phyloP scores from a whole-genome alignment of 2,113 vertebrate genomes.

The Taurulus bubalis region DNA sequence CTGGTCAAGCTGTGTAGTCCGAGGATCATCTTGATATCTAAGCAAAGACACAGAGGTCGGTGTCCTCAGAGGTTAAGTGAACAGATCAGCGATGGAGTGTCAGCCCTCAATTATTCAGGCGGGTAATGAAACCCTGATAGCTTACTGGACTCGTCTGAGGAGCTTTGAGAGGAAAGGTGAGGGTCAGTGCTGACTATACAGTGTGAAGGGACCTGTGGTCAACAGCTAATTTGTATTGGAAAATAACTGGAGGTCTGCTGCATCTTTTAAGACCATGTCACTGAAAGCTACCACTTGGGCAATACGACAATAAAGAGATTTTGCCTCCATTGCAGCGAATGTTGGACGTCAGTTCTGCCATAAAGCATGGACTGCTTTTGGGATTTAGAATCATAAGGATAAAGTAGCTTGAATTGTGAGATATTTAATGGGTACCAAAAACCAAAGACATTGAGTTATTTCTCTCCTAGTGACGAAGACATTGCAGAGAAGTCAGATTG shows the following conservation, averaged over 20 bases:
- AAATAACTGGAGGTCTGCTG: background rate
- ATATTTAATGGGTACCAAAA: background rate
- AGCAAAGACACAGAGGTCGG: slow-evolving; percentile 38
- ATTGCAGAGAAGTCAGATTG: slow-evolving; percentile 50
- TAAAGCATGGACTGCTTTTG: background rate
- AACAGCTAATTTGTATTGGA: slow-evolving; percentile 4
- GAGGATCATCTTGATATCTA: slow-evolving; percentile 24
- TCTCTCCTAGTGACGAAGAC: background rate
- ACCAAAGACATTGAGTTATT: background rate
- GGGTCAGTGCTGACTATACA: slow-evolving; percentile 8
- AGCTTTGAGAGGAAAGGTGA: slow-evolving; percentile 3
- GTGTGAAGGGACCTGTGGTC: background rate
- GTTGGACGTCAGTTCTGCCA: background rate
- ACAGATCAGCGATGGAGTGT: slow-evolving; percentile 56
- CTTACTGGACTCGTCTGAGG: slow-evolving; percentile 35
- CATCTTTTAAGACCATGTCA: background rate
- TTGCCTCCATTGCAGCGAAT: background rate
- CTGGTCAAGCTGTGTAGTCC: background rate
- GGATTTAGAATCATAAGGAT: background rate
- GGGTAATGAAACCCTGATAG: slow-evolving; percentile 58
- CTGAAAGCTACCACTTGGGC: background rate
- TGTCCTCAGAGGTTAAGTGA: slow-evolving; percentile 60
- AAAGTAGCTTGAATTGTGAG: background rate
- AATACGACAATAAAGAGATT: background rate
- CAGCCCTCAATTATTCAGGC: slow-evolving; percentile 70